Evolutionary conservation across 1,140 invertebrate genomes (phyloP).

Genomic region (Bathynomus jamesi): DNA sequence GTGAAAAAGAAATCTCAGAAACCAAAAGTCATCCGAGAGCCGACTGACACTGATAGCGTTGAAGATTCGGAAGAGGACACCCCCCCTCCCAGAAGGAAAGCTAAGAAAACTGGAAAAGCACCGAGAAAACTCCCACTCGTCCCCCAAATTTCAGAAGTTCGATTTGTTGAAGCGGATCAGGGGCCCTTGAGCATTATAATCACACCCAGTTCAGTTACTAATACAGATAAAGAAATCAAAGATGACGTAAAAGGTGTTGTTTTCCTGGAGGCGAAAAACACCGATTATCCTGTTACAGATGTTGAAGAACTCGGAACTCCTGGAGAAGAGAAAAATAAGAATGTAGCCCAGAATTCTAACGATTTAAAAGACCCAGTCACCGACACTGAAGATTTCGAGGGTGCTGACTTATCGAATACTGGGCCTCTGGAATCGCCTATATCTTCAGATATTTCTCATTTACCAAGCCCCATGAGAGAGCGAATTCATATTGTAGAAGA

Average conservation of each 20-base stretch:
- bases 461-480: conserved; percentile 31
- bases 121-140: conserved; percentile 8
- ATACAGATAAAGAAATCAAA: background rate
- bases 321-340: conserved; percentile 7
- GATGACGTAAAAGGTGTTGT: conserved; percentile 25
- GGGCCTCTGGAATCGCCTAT: conserved; percentile 26
- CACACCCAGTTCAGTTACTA: conserved; percentile 21
- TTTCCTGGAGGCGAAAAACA: conserved; percentile 30
- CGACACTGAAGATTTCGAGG: conserved; percentile 26
- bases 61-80: conserved; percentile 10
- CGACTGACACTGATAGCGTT: conserved; percentile 8
- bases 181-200: conserved; percentile 32
- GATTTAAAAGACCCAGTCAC: conserved; percentile 14
- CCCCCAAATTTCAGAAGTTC: conserved; percentile 24
- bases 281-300: conserved; percentile 21
- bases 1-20: conserved; percentile 5
- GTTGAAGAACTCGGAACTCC: conserved; percentile 22
- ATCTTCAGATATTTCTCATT: conserved; percentile 22
- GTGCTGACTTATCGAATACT: conserved; percentile 11
- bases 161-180: conserved; percentile 28
- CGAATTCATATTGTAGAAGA: conserved; percentile 34
- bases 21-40: background rate
- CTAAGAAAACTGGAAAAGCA: background rate
- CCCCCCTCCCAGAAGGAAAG: background rate
- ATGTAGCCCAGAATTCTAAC: background rate